Conservation (phyloP, 2,113 vertebrate species). For the Oreochromis aureus region DNA sequence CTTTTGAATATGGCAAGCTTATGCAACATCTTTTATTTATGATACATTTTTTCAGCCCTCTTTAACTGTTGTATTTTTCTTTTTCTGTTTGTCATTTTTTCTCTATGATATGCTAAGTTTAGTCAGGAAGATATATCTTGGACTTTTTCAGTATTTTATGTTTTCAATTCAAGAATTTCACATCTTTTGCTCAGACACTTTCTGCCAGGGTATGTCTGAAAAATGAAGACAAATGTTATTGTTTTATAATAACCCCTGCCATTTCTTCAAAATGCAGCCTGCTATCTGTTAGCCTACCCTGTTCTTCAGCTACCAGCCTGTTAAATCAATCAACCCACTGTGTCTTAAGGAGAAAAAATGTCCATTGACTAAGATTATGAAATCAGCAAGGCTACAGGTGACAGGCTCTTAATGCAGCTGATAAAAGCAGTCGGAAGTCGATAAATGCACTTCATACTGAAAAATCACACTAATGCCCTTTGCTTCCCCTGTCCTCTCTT, state of each 20-base stretch:
- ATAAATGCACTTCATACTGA: not conserved
- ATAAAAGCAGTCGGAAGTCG: not conserved
- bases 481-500: constrained; percentile 21
- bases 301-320: not conserved
- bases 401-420: constrained; percentile 5
- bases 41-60: not conserved
- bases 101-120: not conserved
- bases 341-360: not conserved
- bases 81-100: not conserved
- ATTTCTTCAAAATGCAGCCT: not conserved
- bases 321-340: not conserved
- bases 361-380: not conserved
- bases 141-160: not conserved
- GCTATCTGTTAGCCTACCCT: not conserved
- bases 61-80: not conserved
- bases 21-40: not conserved
- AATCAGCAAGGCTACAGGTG: not conserved
- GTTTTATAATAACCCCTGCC: constrained; percentile 6
- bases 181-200: not conserved
- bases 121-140: not conserved
- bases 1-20: not conserved
- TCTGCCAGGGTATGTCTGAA: not conserved
- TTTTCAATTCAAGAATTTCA: not conserved
- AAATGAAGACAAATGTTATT: not conserved
- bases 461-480: not conserved